phyloP scores from a whole-genome alignment of 1,140 invertebrate genomes.

The Mya arenaria region DNA sequence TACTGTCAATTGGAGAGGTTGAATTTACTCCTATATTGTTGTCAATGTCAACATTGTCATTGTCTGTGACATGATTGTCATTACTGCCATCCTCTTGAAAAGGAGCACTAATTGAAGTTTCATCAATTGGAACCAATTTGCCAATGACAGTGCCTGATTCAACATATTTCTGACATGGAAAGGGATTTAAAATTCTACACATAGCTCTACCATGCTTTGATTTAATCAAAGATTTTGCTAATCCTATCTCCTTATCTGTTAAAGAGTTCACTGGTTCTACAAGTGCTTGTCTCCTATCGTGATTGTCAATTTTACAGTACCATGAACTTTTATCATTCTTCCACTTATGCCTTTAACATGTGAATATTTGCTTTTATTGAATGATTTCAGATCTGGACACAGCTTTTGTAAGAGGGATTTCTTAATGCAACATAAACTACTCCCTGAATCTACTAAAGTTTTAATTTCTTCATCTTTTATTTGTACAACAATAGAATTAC shows the following conservation, averaged over 20 bases:
- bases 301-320: neutral
- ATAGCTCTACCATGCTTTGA: neutral
- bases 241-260: neutral
- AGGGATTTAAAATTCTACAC: neutral
- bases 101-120: conserved; percentile 13
- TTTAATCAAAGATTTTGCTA: neutral
- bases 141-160: neutral
- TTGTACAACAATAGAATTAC: neutral
- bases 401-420: conserved; percentile 1
- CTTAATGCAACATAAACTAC: conserved; percentile 3
- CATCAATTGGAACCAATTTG: conserved; percentile 17
- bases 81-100: neutral
- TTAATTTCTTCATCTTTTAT: neutral
- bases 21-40: neutral
- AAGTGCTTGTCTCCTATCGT: neutral
- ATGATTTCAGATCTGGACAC: neutral
- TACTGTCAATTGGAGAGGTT: neutral
- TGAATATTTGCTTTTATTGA: neutral
- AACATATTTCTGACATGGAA: neutral
- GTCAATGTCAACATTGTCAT: neutral
- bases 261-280: neutral
- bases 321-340: neutral
- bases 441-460: conserved; percentile 1
- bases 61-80: neutral
- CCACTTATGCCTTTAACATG: conserved; percentile 18